Conservation (phyloP, 2,797 vertebrate genomes). For the Thamnophis elegans region DNA sequence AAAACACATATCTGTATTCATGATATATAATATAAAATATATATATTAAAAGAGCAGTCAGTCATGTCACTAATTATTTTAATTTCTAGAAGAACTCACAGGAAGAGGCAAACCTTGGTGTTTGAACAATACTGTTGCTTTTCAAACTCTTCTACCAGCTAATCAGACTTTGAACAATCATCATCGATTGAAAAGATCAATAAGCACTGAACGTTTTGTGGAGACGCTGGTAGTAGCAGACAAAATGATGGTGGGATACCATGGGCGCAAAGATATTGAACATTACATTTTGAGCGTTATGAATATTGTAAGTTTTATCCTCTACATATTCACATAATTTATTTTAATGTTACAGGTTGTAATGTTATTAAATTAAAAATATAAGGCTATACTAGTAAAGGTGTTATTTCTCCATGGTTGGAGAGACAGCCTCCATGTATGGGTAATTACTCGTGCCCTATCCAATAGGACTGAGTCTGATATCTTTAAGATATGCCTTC, state of each 20-base stretch:
- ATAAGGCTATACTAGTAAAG: neutral
- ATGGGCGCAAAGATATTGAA: conserved; percentile 97
- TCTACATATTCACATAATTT: conserved; percentile 57
- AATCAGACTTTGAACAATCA: conserved; percentile 63
- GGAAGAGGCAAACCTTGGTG: conserved; percentile 75
- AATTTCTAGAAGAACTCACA: conserved; percentile 77
- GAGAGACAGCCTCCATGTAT: no score
- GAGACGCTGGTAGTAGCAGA: conserved; percentile 97
- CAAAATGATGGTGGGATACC: conserved; percentile 99
- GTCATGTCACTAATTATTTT: conserved; percentile 62
- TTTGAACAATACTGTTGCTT: conserved; percentile 67
- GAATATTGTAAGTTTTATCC: conserved; percentile 99
- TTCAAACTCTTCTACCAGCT: conserved; percentile 62
- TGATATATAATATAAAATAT: conserved; percentile 7
- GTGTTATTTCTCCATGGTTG: neutral
- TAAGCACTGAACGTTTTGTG: conserved; percentile 96
- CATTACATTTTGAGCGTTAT: conserved; percentile 98
- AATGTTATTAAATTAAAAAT: neutral
- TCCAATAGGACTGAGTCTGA: no score
- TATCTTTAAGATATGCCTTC: no score
- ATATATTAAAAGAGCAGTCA: conserved; percentile 41
- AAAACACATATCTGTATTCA: neutral
- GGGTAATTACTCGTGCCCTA: no score
- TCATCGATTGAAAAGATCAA: conserved; percentile 83
- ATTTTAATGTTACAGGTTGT: neutral